Evolutionary conservation across 2,113 vertebrate genomes (phyloP).

Genomic region (Campylorhamphus procurvoides): DNA sequence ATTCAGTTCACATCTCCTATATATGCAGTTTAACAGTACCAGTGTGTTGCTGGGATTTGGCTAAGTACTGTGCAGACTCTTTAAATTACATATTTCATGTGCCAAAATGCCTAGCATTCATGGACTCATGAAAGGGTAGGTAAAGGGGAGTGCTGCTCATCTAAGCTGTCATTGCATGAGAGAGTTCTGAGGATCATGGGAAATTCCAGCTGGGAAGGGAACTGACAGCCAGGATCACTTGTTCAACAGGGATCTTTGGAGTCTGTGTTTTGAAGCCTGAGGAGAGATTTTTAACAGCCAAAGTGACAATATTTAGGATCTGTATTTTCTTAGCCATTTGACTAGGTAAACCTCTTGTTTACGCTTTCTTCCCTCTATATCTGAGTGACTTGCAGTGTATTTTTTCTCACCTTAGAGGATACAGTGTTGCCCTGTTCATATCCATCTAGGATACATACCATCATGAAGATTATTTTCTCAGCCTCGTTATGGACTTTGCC

Average conservation of each 20-base stretch:
- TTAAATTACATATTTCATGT: neutral
- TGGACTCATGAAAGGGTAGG: neutral
- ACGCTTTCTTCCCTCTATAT: neutral
- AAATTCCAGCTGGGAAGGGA: neutral
- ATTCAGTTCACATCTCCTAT: neutral
- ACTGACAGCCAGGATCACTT: neutral
- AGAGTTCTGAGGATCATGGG: neutral
- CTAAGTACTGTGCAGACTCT: neutral
- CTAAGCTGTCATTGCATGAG: neutral
- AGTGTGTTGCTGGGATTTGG: neutral
- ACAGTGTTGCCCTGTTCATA: neutral
- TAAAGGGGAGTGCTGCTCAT: neutral
- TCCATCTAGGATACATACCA: neutral
- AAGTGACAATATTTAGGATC: neutral
- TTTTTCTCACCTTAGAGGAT: neutral
- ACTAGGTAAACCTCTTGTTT: neutral
- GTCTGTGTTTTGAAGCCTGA: neutral
- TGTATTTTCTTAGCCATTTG: neutral
- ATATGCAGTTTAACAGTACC: neutral
- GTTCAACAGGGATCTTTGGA: neutral
- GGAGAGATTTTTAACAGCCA: neutral
- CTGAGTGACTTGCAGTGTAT: neutral
- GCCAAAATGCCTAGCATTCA: neutral
- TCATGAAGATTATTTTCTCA: neutral
- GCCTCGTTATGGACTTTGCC: neutral